Percentiles rank a stretch among this genome's conserved stretches.
Evolutionary conservation across 1,140 invertebrate genomes (phyloP).

Genomic region (Heterodera schachtii): DNA sequence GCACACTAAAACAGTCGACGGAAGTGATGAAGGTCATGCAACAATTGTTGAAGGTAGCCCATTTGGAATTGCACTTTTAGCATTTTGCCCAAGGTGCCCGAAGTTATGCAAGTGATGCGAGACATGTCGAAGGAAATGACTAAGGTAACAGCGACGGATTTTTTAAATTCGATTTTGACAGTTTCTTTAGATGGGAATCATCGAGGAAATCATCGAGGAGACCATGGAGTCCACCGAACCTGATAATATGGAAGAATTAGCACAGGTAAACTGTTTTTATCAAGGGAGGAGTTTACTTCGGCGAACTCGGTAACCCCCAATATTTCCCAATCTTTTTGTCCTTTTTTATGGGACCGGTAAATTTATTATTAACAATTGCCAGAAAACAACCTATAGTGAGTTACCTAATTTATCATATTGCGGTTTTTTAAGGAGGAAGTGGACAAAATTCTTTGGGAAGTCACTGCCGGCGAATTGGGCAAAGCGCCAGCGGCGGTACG

Average conservation of each 20-base stretch:
- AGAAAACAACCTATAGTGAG: no score
- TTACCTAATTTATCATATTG: neutral
- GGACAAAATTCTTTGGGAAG: slow-evolving; percentile 92
- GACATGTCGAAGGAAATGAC: slow-evolving; percentile 99
- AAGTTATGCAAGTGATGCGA: slow-evolving; percentile 91
- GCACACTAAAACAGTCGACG: slow-evolving; percentile 85
- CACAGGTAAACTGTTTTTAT: slow-evolving; percentile 70
- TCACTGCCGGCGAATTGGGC: slow-evolving; percentile 78
- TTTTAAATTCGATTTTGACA: neutral
- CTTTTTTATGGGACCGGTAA: no score
- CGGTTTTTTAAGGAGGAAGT: slow-evolving; percentile 74
- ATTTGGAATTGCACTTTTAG: slow-evolving; percentile 68
- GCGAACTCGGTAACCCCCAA: neutral
- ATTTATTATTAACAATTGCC: no score
- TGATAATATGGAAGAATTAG: slow-evolving; percentile 87
- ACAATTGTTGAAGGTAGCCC: slow-evolving; percentile 64
- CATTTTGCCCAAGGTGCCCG: slow-evolving; percentile 76
- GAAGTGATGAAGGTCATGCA: slow-evolving; percentile 98
- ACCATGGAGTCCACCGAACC: slow-evolving; percentile 87
- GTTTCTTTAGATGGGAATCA: slow-evolving; percentile 74
- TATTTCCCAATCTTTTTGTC: no score
- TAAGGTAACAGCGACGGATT: slow-evolving; percentile 72
- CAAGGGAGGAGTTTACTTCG: neutral
- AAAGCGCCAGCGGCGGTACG: slow-evolving; percentile 56
- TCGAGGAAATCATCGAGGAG: slow-evolving; percentile 98